Evolutionary conservation across 1,140 invertebrate genomes (phyloP).

Genomic region (Vollenhovia emeryi): DNA sequence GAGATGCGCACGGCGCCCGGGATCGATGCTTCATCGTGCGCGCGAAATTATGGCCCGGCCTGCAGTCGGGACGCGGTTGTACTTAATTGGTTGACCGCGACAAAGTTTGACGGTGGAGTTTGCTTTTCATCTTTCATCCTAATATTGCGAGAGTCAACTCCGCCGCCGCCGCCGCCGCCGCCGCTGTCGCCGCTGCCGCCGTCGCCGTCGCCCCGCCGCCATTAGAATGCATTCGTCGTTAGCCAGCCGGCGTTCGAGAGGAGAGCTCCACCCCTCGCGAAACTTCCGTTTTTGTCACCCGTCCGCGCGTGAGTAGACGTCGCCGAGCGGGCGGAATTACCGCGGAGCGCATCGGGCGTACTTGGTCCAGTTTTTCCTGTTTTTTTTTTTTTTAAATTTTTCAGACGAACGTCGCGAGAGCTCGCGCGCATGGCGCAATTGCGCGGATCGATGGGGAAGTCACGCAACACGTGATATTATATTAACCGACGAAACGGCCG

Average conservation of each 20-base stretch:
- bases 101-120: conserved; percentile 43
- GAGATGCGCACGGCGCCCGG: background rate
- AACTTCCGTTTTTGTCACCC: conserved; percentile 26
- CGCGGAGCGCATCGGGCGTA: background rate
- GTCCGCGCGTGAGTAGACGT: background rate
- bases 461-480: conserved; percentile 12
- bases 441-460: conserved; percentile 4
- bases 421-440: background rate
- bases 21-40: conserved; percentile 48
- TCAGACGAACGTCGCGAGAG: background rate
- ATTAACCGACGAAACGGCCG: background rate
- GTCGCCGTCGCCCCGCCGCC: background rate
- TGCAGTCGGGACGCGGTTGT: conserved; percentile 42
- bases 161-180: background rate
- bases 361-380: too few species aligned
- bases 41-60: conserved; percentile 42
- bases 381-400: conserved; percentile 6
- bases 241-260: conserved; percentile 10
- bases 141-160: conserved; percentile 53
- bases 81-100: conserved; percentile 54
- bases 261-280: background rate
- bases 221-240: conserved; percentile 47
- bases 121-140: conserved; percentile 48
- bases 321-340: conserved; percentile 1
- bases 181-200: background rate